Evolutionary conservation across 2,888 invertebrate species (phyloP).

Genomic region (Microdon myrmicae): DNA sequence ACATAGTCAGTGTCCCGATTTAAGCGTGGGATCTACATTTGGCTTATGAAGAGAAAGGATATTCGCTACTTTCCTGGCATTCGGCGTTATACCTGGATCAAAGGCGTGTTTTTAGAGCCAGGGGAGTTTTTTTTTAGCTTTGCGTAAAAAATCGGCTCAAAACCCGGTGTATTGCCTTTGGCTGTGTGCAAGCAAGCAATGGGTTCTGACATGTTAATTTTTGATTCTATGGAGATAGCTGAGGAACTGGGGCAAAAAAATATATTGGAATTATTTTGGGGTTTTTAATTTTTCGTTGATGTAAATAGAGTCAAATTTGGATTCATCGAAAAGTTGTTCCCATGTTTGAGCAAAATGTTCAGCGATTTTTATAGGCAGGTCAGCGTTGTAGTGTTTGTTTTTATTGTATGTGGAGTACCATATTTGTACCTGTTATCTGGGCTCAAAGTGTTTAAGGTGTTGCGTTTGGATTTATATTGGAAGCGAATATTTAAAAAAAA

Average conservation of each 20-base stretch:
- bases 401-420: not conserved
- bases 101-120: too few species aligned
- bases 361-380: not conserved
- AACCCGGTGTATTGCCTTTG: not conserved
- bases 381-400: not conserved
- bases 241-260: not conserved
- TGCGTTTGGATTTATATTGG: constrained; percentile 7
- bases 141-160: not conserved
- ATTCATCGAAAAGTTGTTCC: not conserved
- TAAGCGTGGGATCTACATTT: too few species aligned
- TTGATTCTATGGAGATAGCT: not conserved
- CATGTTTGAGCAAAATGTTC: constrained; percentile 3
- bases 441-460: constrained; percentile 5
- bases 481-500: constrained; percentile 8
- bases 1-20: too few species aligned
- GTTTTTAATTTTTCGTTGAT: not conserved
- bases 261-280: not conserved
- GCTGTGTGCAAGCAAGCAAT: not conserved
- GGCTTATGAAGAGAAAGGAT: too few species aligned
- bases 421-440: constrained; percentile 5
- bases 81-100: too few species aligned
- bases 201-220: not conserved
- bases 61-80: too few species aligned
- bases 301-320: not conserved
- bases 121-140: too few species aligned